Evolutionary conservation across 2,113 vertebrate species (phyloP).

Genomic region (Theristicus caerulescens): DNA sequence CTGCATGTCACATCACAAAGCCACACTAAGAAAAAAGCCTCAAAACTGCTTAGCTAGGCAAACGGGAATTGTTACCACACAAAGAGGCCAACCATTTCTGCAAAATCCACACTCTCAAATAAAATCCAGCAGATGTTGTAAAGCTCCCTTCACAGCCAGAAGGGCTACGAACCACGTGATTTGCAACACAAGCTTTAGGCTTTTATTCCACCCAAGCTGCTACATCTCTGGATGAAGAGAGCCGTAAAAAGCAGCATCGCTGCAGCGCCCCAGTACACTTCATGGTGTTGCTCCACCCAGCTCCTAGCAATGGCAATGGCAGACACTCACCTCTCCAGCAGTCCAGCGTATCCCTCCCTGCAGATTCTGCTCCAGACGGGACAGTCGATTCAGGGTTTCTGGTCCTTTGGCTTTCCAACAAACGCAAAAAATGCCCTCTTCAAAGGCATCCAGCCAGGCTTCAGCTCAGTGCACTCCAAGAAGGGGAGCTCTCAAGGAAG

Average conservation of each 20-base stretch:
- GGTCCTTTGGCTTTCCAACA: background rate
- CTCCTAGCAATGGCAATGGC: background rate
- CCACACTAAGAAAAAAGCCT: background rate
- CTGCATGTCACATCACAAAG: background rate
- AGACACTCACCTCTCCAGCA: background rate
- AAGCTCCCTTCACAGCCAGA: background rate
- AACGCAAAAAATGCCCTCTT: background rate
- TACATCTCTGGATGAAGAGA: background rate
- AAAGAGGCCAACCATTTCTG: background rate
- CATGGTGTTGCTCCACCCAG: background rate
- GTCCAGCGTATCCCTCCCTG: background rate
- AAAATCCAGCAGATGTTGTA: background rate
- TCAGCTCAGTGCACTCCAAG: background rate
- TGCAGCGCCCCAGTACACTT: background rate
- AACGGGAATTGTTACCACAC: background rate
- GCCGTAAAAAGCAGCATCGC: background rate
- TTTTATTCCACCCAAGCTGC: background rate
- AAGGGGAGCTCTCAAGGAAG: background rate
- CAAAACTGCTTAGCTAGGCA: background rate
- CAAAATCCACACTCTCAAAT: background rate
- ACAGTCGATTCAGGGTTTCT: background rate
- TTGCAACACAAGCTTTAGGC: background rate
- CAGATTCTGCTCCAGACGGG: background rate
- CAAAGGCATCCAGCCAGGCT: background rate
- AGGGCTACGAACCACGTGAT: background rate